phyloP scores from a whole-genome alignment of 2,888 invertebrate species.

The Diabrotica balteata region DNA sequence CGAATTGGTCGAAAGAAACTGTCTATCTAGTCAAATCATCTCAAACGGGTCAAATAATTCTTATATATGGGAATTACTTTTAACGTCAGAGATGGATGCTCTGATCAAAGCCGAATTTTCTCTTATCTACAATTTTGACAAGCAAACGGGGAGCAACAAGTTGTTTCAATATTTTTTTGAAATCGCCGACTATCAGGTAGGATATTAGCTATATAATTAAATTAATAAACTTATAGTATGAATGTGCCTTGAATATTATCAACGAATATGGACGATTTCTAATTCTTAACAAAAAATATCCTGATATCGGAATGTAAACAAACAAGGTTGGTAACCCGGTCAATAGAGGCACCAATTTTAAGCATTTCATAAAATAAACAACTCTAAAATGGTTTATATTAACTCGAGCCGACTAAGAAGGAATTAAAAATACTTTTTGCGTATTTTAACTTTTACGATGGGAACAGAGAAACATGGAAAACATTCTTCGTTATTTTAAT shows the following conservation, averaged over 20 bases:
- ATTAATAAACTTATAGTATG: too few species aligned
- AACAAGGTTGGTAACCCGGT: too few species aligned
- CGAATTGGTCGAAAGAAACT: conserved; percentile 48
- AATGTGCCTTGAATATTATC: too few species aligned
- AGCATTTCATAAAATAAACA: too few species aligned
- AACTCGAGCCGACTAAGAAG: too few species aligned
- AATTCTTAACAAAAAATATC: background rate
- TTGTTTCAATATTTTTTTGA: conserved; percentile 77
- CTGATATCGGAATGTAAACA: too few species aligned
- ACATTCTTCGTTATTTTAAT: too few species aligned
- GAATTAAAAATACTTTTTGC: too few species aligned
- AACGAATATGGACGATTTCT: background rate
- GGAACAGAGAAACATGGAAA: too few species aligned
- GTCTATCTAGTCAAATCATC: conserved; percentile 63
- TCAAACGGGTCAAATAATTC: conserved; percentile 78
- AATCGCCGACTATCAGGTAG: conserved; percentile 79
- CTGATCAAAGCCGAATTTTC: conserved; percentile 70
- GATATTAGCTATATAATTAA: conserved; percentile 24
- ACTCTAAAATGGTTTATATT: too few species aligned
- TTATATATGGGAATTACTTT: conserved; percentile 79
- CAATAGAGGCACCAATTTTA: too few species aligned
- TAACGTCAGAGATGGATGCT: conserved; percentile 57
- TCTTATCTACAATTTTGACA: conserved; percentile 65
- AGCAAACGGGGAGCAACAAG: conserved; percentile 52
- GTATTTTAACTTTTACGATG: too few species aligned